Conservation (phyloP, 2,888 invertebrate species). For the Drosophila gaucha region DNA sequence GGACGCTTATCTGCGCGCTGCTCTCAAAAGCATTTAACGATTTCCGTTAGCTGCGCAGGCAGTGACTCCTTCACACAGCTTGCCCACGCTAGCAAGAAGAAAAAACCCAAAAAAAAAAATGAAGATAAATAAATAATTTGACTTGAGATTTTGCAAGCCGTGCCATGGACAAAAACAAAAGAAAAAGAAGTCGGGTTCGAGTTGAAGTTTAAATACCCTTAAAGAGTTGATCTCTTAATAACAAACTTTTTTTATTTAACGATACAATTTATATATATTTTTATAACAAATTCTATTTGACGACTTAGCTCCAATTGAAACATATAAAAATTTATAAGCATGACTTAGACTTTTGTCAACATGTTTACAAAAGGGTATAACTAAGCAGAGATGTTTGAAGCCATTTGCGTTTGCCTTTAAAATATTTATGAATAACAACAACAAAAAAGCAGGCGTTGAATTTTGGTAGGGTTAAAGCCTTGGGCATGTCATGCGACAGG, state of each 20-base stretch:
- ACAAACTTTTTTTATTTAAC: too few relatives aligned
- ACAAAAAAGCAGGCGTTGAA: slow-evolving; percentile 24
- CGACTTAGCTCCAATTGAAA: not conserved
- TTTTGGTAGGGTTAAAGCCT: slow-evolving; percentile 67
- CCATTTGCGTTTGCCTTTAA: slow-evolving; percentile 25
- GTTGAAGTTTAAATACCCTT: slow-evolving; percentile 12
- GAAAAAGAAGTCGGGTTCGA: not conserved
- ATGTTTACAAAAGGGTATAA: slow-evolving; percentile 15
- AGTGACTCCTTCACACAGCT: slow-evolving; percentile 52
- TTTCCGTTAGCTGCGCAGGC: slow-evolving; percentile 64
- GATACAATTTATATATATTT: not conserved
- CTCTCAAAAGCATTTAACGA: slow-evolving; percentile 61
- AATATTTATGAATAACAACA: slow-evolving; percentile 39
- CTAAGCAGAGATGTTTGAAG: slow-evolving; percentile 11
- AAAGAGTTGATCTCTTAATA: too few relatives aligned
- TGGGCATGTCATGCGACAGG: slow-evolving; percentile 72
- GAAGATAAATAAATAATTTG: slow-evolving; percentile 30
- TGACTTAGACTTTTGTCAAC: too few relatives aligned
- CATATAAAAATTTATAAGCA: too few relatives aligned
- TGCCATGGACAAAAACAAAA: slow-evolving; percentile 12
- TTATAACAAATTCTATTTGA: too few relatives aligned
- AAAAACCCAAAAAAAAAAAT: slow-evolving; percentile 8
- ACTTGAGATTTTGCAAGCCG: slow-evolving; percentile 44
- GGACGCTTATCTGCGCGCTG: slow-evolving; percentile 25
- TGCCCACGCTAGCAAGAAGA: slow-evolving; percentile 53